Base-by-base conservation (phyloP, 2,113 vertebrate genomes). In the Ariopsis seemanni region DNA sequence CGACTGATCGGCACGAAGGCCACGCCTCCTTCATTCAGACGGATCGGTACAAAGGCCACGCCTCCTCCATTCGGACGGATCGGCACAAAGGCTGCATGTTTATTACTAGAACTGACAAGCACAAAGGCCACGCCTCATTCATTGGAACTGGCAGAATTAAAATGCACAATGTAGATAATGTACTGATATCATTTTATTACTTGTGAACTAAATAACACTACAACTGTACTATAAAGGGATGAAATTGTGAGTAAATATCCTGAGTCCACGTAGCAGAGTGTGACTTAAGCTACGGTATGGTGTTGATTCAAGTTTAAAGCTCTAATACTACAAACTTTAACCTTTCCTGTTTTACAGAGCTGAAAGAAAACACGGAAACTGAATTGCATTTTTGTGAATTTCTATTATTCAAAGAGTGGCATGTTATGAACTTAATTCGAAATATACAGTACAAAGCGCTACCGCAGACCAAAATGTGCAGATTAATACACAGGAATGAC, bases 401-500 rank as follows among this genome's bases (percentile, higher is more conserved):
- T n/a, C 48, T 20, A 17, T 74, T 22, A 74, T 74, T 22, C 20
- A 17, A 20, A 34, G 27, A 30, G 67, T 9, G 27, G 27, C 12
- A 69, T 12, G 9, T n/a, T 27, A 30, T 34, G 8, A 18, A 42
- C 69, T 2, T 72, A 48, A 74, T 50, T 48, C 7, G 11, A 22
- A 50, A 69, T 27, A 5, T 18, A 34, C 5, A 11, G 1, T 25
- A 22, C 75, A 78, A 78, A 78, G 25, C 77, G 5, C n/a, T 27
- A 9, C 77, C 10, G 30, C n/a, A 80, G 27, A 80, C n/a, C 53
- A 57, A 17, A 57, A 57, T 30, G 1, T 78, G 75, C 75, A 22
- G 57, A 81, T 81, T 60, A 81, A 81, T 34, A 60, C 20, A 80
- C 53, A 57, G 27, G n/a, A 57, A 57, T 80, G 34, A 58, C 53